Conservation (phyloP, 2,888 invertebrate genomes). For the Sarcophaga variegata region DNA sequence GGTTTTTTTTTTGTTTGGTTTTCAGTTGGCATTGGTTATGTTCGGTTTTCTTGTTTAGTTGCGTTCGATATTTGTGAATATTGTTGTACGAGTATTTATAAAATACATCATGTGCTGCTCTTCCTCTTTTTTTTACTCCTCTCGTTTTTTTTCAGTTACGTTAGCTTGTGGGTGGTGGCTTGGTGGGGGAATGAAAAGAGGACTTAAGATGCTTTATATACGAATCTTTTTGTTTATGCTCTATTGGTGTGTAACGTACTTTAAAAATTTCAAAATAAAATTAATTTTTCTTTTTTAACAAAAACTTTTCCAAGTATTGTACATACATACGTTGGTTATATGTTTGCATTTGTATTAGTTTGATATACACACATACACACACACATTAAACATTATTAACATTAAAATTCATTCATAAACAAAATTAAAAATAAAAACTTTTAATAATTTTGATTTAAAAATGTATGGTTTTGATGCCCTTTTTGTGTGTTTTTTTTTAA, state of each 20-base stretch:
- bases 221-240: conserved; percentile 55
- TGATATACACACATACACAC: too few relatives aligned
- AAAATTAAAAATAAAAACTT: too few relatives aligned
- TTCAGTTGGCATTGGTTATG: too few relatives aligned
- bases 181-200: not conserved
- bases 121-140: not conserved
- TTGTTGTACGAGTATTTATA: not conserved
- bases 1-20: too few relatives aligned
- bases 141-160: not conserved
- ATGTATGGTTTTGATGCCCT: too few relatives aligned
- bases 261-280: conserved; percentile 56
- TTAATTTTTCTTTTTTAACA: conserved; percentile 3
- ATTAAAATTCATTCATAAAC: too few relatives aligned
- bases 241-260: conserved; percentile 55
- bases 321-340: not conserved
- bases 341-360: conserved; percentile 6
- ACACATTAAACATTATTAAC: too few relatives aligned
- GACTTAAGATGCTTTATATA: conserved; percentile 33
- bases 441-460: too few relatives aligned
- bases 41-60: not conserved
- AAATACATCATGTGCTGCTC: not conserved
- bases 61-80: conserved; percentile 10
- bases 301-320: conserved; percentile 40
- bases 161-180: not conserved
- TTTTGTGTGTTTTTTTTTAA: too few relatives aligned